A percentile compares a stretch with the other conserved stretches of the same genome.
These are phyloP conservation scores for Aramus guarauna DNA, from an alignment of 2,113 vertebrate genomes.

Conservation along the genomic window DNA sequence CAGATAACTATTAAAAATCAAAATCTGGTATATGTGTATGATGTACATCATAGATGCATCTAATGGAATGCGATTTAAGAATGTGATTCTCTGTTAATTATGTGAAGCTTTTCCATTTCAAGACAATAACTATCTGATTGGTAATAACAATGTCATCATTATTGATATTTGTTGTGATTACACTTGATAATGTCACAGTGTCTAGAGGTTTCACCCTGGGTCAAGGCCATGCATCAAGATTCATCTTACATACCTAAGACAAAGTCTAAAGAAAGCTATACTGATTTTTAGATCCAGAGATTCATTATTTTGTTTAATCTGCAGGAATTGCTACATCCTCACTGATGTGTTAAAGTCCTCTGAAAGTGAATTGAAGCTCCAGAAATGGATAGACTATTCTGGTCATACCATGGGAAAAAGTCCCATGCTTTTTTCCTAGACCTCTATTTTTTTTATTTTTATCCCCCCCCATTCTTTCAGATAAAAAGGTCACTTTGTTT, in stretches of 20 bases:
- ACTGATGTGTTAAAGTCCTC: background rate
- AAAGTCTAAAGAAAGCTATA: background rate
- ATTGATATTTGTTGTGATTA: background rate
- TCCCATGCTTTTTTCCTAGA: background rate
- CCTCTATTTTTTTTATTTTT: fast-evolving
- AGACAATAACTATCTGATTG: background rate
- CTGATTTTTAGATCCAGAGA: background rate
- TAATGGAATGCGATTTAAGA: background rate
- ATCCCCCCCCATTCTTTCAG: background rate
- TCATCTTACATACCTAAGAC: background rate
- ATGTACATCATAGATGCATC: background rate
- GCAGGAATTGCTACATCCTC: background rate
- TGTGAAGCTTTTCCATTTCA: background rate
- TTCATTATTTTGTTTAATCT: background rate
- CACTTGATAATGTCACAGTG: background rate
- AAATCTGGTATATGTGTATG: background rate
- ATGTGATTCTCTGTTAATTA: background rate
- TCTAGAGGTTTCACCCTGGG: background rate
- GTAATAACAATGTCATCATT: background rate
- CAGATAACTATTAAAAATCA: background rate
- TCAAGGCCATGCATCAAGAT: background rate
- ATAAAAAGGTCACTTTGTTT: background rate
- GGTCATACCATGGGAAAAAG: background rate
- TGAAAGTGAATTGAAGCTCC: background rate
- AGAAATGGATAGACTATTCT: background rate